Evolutionary conservation across 2,113 vertebrate genomes (phyloP).

Genomic region (Gasterosteus aculeatus): DNA sequence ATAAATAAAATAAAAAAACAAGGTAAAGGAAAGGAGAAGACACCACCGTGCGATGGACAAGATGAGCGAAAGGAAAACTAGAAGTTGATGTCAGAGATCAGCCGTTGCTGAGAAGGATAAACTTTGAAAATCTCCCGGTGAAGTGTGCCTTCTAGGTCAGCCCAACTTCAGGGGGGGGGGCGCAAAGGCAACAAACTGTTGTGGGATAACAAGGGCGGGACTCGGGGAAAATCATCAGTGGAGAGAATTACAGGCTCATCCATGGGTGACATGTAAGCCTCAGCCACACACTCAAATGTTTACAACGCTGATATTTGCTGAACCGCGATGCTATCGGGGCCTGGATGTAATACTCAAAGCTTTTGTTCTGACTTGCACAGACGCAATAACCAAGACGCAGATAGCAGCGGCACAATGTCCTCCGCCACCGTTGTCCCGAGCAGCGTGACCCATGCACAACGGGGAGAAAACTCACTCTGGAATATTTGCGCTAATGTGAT

Average conservation of each 20-base stretch:
- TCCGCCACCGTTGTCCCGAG: constrained; percentile 50
- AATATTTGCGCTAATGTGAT: constrained; percentile 70
- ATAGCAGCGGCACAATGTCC: constrained; percentile 64
- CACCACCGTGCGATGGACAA: not conserved
- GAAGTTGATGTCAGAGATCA: constrained; percentile 15
- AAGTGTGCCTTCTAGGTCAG: constrained; percentile 20
- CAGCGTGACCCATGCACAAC: constrained; percentile 54
- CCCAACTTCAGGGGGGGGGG: not conserved
- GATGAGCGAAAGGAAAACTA: constrained; percentile 37
- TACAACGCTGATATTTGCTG: constrained; percentile 71
- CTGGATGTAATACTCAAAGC: constrained; percentile 66
- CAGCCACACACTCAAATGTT: constrained; percentile 72
- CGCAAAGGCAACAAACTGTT: constrained; percentile 22
- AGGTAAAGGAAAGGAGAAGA: constrained; percentile 29
- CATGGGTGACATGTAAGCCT: constrained; percentile 76
- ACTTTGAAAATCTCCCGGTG: constrained; percentile 20
- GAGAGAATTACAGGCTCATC: constrained; percentile 75
- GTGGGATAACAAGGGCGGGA: constrained; percentile 43
- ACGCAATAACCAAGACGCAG: constrained; percentile 71
- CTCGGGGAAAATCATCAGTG: constrained; percentile 65
- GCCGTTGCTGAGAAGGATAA: constrained; percentile 28
- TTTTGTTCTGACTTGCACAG: constrained; percentile 73
- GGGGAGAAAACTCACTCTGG: constrained; percentile 52
- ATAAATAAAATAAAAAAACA: not conserved
- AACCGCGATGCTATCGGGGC: constrained; percentile 67